A percentile compares a stretch with the other conserved stretches of the same genome.
Conservation (phyloP, 2,797 vertebrate genomes). For the Dermochelys coriacea region DNA sequence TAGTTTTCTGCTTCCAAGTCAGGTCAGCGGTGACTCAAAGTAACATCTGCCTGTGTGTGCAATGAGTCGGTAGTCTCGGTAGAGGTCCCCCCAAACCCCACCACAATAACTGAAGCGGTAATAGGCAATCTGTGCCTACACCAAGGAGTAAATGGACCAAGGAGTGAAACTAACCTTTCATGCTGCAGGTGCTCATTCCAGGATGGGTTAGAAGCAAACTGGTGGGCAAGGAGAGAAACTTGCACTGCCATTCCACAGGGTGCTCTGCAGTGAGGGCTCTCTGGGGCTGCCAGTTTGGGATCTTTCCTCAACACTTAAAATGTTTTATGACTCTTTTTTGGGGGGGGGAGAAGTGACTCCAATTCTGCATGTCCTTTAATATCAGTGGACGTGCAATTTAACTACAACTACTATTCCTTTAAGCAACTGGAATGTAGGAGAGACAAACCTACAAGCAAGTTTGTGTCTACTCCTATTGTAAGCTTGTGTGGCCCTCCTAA, state of each 20-base stretch:
- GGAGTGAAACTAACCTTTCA: background rate
- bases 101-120: background rate
- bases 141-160: background rate
- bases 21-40: background rate
- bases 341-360: background rate
- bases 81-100: background rate
- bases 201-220: background rate
- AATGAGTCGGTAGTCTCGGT: background rate
- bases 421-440: accelerated
- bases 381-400: background rate
- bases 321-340: background rate
- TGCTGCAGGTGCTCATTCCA: background rate
- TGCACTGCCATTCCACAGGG: background rate
- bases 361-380: background rate
- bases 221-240: background rate
- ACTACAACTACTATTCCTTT: background rate
- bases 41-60: background rate
- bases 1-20: background rate
- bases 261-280: background rate
- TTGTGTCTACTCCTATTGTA: background rate
- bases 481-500: background rate
- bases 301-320: background rate
- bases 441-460: background rate
- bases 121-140: background rate
- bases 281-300: background rate